Evolutionary conservation across 1,140 invertebrate species (phyloP), one percentile per base, ranked within the genome.

Genomic region (Anastatus disparis): DNA sequence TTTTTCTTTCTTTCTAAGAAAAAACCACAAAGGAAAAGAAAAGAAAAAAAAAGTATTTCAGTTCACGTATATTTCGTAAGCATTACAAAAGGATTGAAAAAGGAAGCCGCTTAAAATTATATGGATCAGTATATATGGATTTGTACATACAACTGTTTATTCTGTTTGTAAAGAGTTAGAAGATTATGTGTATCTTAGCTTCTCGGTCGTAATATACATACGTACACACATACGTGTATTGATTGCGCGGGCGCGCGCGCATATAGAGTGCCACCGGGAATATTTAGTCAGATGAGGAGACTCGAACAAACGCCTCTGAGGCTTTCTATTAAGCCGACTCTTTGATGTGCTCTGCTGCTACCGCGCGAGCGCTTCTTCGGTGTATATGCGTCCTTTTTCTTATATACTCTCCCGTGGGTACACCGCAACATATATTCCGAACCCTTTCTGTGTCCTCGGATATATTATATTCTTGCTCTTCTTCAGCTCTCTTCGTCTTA

Each of bases 291-390:
- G 82, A 84, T 83, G 83, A 85, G 80, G 81, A 85, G 81, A 86
- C 82, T 83, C 82, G 84, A 86, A 86, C 82, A 85, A 86, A 85
- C 79, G 84, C 84, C 84, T 86, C 81, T 85, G 84, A 85, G 84
- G 84, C 84, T 85, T 85, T 85, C 83, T 85, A 84, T 86, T 85
- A 85, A 84, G 77, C 77, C 76, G 82, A 85, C 82, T 85, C 84
- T 86, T 85, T 86, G 84, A 85, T 85, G 84, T 85, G 79, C 81
- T 44, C 42, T n/a, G n/a, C n/a, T n/a, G 77, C 78, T 84, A 82
- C 79, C 77, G 78, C 78, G 82, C n/a, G 44, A 80, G 71, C 82
- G 81, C 79, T 84, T 83, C 76, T 78, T 77, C 75, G 31, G 7
- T 17, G 31, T 58, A 58, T 58, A 42, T 58, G 42, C 35, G 35